Conservation (phyloP, 2,797 vertebrate species). For the Coreius guichenoti region DNA sequence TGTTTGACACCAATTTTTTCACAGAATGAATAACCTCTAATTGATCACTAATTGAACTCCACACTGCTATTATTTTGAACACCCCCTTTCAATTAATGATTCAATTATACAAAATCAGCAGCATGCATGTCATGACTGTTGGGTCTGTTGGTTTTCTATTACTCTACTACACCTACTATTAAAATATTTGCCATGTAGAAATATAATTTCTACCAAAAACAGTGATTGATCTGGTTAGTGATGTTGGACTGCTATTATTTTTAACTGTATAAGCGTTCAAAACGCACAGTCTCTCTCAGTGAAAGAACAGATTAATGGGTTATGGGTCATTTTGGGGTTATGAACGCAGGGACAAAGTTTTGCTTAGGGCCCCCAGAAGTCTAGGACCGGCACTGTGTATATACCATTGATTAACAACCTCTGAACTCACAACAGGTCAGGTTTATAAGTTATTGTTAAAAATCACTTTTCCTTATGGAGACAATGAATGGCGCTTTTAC, state of each 20-base stretch:
- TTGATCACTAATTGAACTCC: conserved; percentile 12
- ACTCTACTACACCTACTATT: background rate
- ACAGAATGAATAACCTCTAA: conserved; percentile 6
- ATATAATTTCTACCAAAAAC: background rate
- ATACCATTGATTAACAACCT: no score
- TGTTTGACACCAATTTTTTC: background rate
- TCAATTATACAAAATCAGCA: conserved; percentile 36
- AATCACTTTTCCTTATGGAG: background rate
- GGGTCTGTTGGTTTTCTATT: background rate
- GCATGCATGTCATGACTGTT: conserved; percentile 27
- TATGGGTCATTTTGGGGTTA: no score
- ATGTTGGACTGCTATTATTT: background rate
- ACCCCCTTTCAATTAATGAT: no score
- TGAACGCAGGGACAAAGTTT: no score
- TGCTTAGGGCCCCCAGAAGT: no score
- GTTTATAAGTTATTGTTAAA: background rate
- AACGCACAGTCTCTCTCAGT: no score
- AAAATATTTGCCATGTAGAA: background rate
- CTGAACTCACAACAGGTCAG: background rate
- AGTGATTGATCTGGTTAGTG: background rate
- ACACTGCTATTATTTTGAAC: conserved; percentile 48
- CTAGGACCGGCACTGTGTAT: no score
- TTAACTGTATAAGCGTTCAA: no score
- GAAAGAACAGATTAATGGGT: no score
- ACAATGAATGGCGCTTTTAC: background rate